Evolutionary conservation across 2,888 invertebrate species (phyloP).

Genomic region (Cryptocheilus praepositus): DNA sequence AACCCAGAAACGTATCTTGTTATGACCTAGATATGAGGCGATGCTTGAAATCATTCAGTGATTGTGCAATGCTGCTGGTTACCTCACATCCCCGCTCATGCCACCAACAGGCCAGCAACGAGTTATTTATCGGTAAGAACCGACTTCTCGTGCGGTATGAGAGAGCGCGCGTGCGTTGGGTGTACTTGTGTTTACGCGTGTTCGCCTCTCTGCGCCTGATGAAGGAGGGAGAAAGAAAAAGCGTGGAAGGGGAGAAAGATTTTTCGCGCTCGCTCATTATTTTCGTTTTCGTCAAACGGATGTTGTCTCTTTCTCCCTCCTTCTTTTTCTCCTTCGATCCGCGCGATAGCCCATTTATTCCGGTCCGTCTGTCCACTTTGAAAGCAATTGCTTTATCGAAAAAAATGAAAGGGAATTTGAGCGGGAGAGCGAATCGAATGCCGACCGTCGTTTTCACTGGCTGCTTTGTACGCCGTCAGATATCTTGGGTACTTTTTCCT

Average conservation of each 20-base stretch:
- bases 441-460: too few species aligned
- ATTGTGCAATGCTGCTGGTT: conserved; percentile 74
- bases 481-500: neutral
- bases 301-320: too few species aligned
- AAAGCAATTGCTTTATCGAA: too few species aligned
- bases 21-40: conserved; percentile 75
- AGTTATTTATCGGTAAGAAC: conserved; percentile 65
- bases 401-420: too few species aligned
- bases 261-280: too few species aligned
- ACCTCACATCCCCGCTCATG: conserved; percentile 70
- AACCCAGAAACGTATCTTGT: conserved; percentile 75
- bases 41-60: conserved; percentile 76
- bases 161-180: conserved; percentile 10
- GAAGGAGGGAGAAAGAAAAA: conserved; percentile 1
- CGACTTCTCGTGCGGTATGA: conserved; percentile 43
- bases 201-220: neutral
- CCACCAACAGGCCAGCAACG: conserved; percentile 60
- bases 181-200: too few species aligned
- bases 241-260: neutral
- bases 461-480: too few species aligned
- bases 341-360: too few species aligned
- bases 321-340: too few species aligned
- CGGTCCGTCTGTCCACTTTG: too few species aligned
- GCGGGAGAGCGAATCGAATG: too few species aligned
- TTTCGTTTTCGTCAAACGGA: too few species aligned